Evolutionary conservation across 1,140 invertebrate genomes (phyloP), one percentile per base, ranked within the genome.

Genomic region (Pemphigus obesinymphae): DNA sequence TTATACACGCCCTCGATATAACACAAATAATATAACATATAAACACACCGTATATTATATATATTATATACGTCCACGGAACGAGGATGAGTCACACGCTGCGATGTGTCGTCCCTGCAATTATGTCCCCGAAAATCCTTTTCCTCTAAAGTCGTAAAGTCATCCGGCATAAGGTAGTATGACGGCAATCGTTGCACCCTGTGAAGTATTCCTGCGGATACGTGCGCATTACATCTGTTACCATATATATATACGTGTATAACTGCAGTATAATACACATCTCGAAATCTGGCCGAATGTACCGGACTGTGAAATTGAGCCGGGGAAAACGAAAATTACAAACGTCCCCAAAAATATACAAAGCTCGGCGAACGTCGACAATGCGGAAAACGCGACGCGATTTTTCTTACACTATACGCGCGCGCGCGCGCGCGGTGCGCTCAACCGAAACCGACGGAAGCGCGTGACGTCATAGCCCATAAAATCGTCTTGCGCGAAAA

Each of bases 241-340:
- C 50, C 53, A 15, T 34, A n/a, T n/a, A n/a, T n/a, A n/a, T n/a
- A n/a, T n/a, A n/a, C 23, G 23, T 23, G 11, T 45, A 17, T 7
- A 43, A 13, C 15, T n/a, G n/a, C n/a, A 43, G 20, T 20, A 34
- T 23, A 13, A 15, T 68, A 37, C 15, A 43, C 7, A 29, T 63
- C 10, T 17, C 53, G 53, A 34, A 26, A 78, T 78, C 34, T 58
- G 53, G 75, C 34, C 53, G 34, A 23, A 15, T 23, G 50, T 43
- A 63, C 55, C 23, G 55, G 55, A 58, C 76, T 63, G 55, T 80
- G 76, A 80, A 80, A 80, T 80, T 45, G 58, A 80, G 34, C 17
- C n/a, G 23, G 55, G 43, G 29, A 31, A 73, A 26, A 73, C 17
- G 23, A 63, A 45, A 63, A 61, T 61, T 29, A 11, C n/a, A 61